These are phyloP conservation scores for Yponomeuta sedellus DNA, from an alignment of 2,888 invertebrate species.

Conservation along the genomic window DNA sequence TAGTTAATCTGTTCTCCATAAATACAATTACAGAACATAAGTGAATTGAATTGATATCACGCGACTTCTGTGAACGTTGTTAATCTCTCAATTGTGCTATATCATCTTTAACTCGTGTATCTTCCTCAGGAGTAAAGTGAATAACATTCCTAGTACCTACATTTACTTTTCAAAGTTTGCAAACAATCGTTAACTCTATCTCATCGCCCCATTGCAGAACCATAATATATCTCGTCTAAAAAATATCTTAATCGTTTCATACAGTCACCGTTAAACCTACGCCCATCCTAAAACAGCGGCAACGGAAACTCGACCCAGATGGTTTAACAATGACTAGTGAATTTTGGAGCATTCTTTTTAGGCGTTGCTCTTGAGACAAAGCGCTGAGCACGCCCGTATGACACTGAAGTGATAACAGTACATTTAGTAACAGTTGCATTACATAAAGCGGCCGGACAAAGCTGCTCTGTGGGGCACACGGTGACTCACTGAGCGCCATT, in stretches of 20 bases:
- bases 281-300: neutral
- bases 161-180: neutral
- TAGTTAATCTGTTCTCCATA: constrained; percentile 3
- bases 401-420: constrained; percentile 50
- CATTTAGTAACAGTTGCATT: constrained; percentile 58
- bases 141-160: neutral
- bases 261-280: constrained; percentile 6
- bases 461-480: constrained; percentile 29
- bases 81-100: constrained; percentile 1
- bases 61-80: neutral
- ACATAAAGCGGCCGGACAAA: constrained; percentile 51
- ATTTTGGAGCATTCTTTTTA: constrained; percentile 12
- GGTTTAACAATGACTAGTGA: neutral
- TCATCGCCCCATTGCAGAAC: too few species aligned
- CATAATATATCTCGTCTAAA: neutral
- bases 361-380: constrained; percentile 37
- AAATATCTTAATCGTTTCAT: neutral
- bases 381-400: constrained; percentile 34
- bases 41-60: constrained; percentile 1
- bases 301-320: neutral
- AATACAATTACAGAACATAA: constrained; percentile 1
- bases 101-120: neutral
- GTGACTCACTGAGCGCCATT: constrained; percentile 50
- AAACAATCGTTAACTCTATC: too few species aligned
- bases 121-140: neutral